Evolutionary conservation across 2,888 invertebrate genomes (phyloP).

Genomic region (Microplitis manilae): DNA sequence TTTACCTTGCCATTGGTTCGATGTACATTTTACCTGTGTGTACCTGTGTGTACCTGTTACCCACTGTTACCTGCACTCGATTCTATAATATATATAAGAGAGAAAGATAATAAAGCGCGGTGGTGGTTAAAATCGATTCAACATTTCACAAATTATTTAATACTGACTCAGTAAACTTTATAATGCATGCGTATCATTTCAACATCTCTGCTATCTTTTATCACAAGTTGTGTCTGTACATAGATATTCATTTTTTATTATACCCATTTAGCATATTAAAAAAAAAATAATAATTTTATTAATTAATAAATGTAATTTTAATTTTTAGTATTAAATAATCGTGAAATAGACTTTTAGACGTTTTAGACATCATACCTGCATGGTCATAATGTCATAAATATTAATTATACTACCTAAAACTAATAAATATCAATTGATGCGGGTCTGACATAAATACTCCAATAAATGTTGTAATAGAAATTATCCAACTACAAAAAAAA

Average conservation of each 20-base stretch:
- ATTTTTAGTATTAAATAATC: no score
- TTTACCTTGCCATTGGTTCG: constrained; percentile 64
- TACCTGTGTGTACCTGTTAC: constrained; percentile 52
- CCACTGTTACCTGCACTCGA: constrained; percentile 40
- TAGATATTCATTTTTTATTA: background rate
- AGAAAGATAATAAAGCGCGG: constrained; percentile 40
- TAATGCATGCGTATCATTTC: constrained; percentile 31
- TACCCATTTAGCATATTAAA: background rate
- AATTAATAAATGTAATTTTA: no score
- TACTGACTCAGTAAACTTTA: constrained; percentile 34
- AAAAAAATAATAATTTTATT: background rate
- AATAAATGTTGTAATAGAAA: no score
- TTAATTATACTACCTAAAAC: background rate
- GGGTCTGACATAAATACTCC: no score
- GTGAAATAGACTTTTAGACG: no score
- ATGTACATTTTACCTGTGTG: constrained; percentile 54
- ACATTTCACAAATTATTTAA: constrained; percentile 44
- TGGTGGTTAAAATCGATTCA: constrained; percentile 61
- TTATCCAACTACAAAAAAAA: background rate
- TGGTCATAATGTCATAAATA: no score
- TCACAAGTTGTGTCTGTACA: background rate
- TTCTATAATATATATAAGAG: constrained; percentile 43
- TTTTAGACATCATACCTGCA: no score
- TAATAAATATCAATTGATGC: background rate
- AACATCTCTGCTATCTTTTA: background rate